Percentiles rank a stretch among this genome's conserved stretches.
These are phyloP conservation scores for Oncorhynchus clarkii DNA, from an alignment of 2,113 vertebrate genomes.

Conservation along the genomic window DNA sequence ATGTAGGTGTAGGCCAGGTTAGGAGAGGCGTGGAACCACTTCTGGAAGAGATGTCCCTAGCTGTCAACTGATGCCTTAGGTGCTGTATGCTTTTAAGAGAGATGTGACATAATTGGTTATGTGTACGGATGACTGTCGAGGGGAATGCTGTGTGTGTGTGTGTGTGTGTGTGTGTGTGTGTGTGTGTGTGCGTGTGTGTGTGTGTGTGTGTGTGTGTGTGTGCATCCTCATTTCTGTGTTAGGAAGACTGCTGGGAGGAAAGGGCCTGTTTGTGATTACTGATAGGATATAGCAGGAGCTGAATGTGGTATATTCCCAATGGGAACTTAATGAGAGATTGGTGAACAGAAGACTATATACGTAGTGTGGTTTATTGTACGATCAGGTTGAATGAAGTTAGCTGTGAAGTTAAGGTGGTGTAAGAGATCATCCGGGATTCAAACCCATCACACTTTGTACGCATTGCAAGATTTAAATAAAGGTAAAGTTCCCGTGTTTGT, in stretches of 20 bases:
- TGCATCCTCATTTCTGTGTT: neutral
- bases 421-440: too few relatives aligned
- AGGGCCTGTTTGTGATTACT: neutral
- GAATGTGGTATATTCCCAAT: neutral
- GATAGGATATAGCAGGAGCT: neutral
- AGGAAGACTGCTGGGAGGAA: neutral
- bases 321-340: neutral
- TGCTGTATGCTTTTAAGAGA: neutral
- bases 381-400: neutral
- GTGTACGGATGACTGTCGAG: neutral
- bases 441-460: too few relatives aligned
- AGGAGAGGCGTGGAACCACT: too few relatives aligned
- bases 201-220: neutral
- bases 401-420: neutral
- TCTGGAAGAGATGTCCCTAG: too few relatives aligned
- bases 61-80: neutral
- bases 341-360: neutral
- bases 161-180: too few relatives aligned
- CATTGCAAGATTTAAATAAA: too few relatives aligned
- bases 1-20: conserved; percentile 61
- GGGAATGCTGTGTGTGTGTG: neutral
- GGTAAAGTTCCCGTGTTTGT: too few relatives aligned
- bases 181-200: too few relatives aligned
- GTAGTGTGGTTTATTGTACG: neutral
- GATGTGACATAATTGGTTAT: neutral